A percentile compares a stretch with the other conserved stretches of the same genome.
These are phyloP conservation scores for Abramis brama DNA, from an alignment of 2,113 vertebrate genomes.

Conservation along the genomic window DNA sequence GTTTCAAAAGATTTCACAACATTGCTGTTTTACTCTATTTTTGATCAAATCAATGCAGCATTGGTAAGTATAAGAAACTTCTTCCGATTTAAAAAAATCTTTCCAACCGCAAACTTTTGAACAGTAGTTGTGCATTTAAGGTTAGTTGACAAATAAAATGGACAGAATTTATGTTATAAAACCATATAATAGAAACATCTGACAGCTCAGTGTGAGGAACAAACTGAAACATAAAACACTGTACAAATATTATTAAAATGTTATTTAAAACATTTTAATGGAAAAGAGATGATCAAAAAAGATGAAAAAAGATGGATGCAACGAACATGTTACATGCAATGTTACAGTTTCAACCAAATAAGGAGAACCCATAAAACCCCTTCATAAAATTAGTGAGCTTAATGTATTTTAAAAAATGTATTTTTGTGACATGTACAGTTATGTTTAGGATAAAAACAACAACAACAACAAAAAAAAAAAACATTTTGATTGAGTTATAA, in stretches of 20 bases:
- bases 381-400: not conserved
- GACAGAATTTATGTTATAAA: no score
- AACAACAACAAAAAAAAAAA: no score
- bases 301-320: not conserved
- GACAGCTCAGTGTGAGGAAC: not conserved
- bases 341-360: not conserved
- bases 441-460: not conserved
- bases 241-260: not conserved
- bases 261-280: not conserved
- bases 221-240: not conserved
- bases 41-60: no score
- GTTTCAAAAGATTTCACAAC: no score
- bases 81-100: no score
- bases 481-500: not conserved
- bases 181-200: no score
- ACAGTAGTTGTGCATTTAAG: no score
- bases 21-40: no score
- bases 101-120: no score
- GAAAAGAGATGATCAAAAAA: no score
- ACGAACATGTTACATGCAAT: not conserved
- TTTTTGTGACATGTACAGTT: not conserved
- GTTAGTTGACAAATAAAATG: no score
- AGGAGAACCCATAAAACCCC: not conserved
- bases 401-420: not conserved
- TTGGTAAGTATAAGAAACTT: no score